These are phyloP conservation scores for Drosophila jambulina DNA, from an alignment of 1,140 invertebrate genomes.

Conservation along the genomic window DNA sequence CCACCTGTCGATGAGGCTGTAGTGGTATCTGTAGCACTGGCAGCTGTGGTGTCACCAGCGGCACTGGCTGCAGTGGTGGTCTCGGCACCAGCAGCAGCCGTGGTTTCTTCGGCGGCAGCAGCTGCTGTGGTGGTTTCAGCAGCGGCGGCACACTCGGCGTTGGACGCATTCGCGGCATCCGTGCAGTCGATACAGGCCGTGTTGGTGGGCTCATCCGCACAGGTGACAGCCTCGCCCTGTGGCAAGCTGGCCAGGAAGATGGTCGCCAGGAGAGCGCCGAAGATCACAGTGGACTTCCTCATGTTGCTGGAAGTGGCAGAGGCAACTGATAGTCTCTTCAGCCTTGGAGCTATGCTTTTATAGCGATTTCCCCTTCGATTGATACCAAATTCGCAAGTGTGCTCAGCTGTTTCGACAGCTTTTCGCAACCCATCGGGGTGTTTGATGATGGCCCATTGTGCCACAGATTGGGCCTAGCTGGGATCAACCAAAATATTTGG, in stretches of 20 bases:
- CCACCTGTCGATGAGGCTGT: background rate
- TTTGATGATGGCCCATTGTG: constrained; percentile 22
- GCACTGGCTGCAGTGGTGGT: background rate
- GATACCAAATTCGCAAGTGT: constrained; percentile 7
- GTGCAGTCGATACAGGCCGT: background rate
- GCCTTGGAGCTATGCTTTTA: background rate
- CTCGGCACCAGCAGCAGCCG: background rate
- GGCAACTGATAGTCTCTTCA: constrained; percentile 2
- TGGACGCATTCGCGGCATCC: background rate
- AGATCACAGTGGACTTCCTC: constrained; percentile 5
- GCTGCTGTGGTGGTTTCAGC: background rate
- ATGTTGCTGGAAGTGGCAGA: constrained; percentile 2
- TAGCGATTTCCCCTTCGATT: constrained; percentile 1
- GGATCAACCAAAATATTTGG: constrained; percentile 14
- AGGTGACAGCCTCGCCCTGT: background rate
- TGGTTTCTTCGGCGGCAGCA: background rate
- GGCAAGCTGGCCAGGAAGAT: constrained; percentile 8
- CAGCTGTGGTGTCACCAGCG: background rate
- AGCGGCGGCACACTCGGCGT: background rate
- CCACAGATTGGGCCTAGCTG: constrained; percentile 1
- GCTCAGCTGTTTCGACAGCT: background rate
- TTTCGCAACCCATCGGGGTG: constrained; percentile 4
- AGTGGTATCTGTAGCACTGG: background rate
- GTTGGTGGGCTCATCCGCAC: background rate
- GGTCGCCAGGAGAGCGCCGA: constrained; percentile 11